Conservation (phyloP, 2,888 invertebrate species). For the Acanthosepion lycidas region DNA sequence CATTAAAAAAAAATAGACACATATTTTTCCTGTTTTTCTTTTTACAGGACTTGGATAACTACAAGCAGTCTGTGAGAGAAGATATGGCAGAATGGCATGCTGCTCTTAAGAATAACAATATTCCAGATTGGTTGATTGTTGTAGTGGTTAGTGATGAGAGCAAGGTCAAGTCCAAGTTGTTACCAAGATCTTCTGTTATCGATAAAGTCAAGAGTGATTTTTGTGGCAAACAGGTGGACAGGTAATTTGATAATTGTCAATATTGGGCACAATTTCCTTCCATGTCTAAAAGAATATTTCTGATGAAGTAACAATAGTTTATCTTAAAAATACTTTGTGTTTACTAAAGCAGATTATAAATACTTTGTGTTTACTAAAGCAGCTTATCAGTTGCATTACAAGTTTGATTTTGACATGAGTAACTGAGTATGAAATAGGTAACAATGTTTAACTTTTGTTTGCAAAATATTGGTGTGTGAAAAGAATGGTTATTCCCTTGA, state of each 20-base stretch:
- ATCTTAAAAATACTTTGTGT: background rate
- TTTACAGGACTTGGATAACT: constrained; percentile 90
- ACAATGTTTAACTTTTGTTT: too few species aligned
- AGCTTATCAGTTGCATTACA: too few species aligned
- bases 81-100: constrained; percentile 92
- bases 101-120: constrained; percentile 82
- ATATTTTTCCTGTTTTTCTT: constrained; percentile 20
- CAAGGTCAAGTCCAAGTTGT: constrained; percentile 87
- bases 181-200: constrained; percentile 89
- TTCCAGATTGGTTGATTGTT: constrained; percentile 94
- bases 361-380: too few species aligned
- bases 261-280: background rate
- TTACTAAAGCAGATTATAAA: too few species aligned
- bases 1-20: too few species aligned
- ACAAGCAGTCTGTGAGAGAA: constrained; percentile 89
- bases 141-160: constrained; percentile 93
- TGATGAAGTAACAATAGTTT: background rate
- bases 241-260: constrained; percentile 74
- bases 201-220: constrained; percentile 96
- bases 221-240: constrained; percentile 87
- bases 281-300: background rate
- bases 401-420: too few species aligned
- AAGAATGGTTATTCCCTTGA: too few species aligned
- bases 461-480: too few species aligned
- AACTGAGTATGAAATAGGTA: too few species aligned